These are phyloP conservation scores for Pristionchus mayeri DNA, from an alignment of 2,888 invertebrate species.

Conservation along the genomic window DNA sequence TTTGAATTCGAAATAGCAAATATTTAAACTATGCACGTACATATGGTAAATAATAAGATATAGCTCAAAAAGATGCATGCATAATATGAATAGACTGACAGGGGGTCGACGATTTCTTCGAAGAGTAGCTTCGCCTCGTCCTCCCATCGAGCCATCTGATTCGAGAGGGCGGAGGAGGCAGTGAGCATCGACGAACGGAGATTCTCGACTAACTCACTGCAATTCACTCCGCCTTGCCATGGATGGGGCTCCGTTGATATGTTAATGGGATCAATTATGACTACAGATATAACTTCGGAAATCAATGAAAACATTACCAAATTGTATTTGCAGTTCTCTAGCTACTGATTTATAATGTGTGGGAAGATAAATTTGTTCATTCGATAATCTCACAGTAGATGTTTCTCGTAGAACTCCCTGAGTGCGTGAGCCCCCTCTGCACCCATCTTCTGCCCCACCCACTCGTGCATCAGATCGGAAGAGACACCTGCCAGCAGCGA, in stretches of 20 bases:
- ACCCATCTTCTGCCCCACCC: slow-evolving; percentile 43
- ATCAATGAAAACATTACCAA: no score
- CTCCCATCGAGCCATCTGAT: slow-evolving; percentile 24
- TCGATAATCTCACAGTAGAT: slow-evolving; percentile 19
- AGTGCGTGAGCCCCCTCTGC: slow-evolving; percentile 30
- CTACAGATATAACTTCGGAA: no score
- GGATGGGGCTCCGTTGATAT: no score
- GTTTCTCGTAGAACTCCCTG: slow-evolving; percentile 34
- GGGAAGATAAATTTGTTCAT: background rate
- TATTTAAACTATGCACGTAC: no score
- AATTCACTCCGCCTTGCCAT: no score
- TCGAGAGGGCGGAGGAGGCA: background rate
- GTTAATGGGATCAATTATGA: background rate
- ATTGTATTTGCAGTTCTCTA: no score
- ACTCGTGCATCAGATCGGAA: slow-evolving; percentile 16
- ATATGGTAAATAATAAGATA: no score
- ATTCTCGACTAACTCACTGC: slow-evolving; percentile 23
- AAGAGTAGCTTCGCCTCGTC: slow-evolving; percentile 14
- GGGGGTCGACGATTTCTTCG: slow-evolving; percentile 22
- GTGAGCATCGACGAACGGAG: slow-evolving; percentile 2
- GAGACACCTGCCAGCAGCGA: slow-evolving; percentile 6
- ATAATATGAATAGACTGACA: background rate
- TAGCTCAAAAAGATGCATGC: no score
- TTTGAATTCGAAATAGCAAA: no score
- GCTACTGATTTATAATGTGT: background rate